These are phyloP conservation scores for Cheilinus undulatus DNA, from an alignment of 2,113 vertebrate species.

Conservation along the genomic window DNA sequence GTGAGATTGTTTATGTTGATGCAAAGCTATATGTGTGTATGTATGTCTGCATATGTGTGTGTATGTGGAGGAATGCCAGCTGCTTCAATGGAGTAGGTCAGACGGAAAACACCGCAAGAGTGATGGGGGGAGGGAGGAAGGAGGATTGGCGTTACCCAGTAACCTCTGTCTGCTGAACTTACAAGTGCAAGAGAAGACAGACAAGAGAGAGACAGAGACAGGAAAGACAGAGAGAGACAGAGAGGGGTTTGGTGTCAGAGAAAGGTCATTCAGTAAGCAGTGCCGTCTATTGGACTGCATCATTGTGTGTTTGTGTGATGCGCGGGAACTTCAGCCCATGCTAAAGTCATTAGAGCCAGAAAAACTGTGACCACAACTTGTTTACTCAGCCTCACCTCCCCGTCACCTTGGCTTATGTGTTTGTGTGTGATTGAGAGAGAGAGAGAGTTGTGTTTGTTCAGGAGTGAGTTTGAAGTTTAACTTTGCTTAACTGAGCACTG, in stretches of 20 bases:
- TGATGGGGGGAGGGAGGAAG: neutral
- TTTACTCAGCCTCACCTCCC: conserved; percentile 65
- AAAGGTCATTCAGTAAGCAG: conserved; percentile 34
- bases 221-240: neutral
- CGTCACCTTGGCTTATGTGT: conserved; percentile 35
- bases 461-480: conserved; percentile 55
- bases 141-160: conserved; percentile 30
- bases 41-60: conserved; percentile 17
- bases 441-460: conserved; percentile 66
- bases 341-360: conserved; percentile 63
- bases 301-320: conserved; percentile 29
- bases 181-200: conserved; percentile 7
- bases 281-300: conserved; percentile 14
- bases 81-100: conserved; percentile 71
- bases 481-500: neutral
- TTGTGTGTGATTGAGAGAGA: conserved; percentile 23
- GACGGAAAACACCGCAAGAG: conserved; percentile 38
- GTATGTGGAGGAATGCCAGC: conserved; percentile 60
- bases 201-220: neutral
- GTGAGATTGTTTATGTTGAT: neutral
- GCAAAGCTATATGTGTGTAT: neutral
- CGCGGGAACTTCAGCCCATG: conserved; percentile 58
- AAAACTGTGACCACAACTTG: conserved; percentile 47
- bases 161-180: conserved; percentile 42
- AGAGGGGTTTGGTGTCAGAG: conserved; percentile 32